A percentile compares a stretch with the other conserved stretches of the same genome.
phyloP scores from a whole-genome alignment of 2,113 vertebrate genomes.

The Phyllostomus hastatus region DNA sequence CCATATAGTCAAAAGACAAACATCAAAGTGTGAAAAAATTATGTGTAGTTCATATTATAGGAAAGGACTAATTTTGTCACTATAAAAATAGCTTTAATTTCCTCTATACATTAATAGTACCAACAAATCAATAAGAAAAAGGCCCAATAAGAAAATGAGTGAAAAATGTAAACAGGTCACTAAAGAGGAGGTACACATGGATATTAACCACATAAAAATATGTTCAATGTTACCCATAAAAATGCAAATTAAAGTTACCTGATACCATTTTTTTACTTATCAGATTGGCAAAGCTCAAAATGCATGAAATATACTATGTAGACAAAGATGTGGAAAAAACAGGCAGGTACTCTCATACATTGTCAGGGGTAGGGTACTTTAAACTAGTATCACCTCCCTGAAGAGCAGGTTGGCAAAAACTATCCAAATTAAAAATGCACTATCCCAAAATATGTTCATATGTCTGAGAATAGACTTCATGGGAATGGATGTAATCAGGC shows the following conservation, averaged over 20 bases:
- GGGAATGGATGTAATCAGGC: neutral
- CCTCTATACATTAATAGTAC: constrained; percentile 31
- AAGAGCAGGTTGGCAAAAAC: neutral
- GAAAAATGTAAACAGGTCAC: neutral
- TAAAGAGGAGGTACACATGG: neutral
- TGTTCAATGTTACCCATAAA: neutral
- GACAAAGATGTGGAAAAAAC: neutral
- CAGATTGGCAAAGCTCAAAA: constrained; percentile 34
- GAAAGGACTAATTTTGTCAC: neutral
- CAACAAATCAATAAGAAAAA: constrained; percentile 28
- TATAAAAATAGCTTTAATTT: constrained; percentile 25
- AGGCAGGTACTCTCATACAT: neutral
- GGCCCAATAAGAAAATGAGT: neutral
- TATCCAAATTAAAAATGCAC: constrained; percentile 10
- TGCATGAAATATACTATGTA: neutral
- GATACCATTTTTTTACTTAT: neutral
- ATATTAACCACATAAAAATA: constrained; percentile 17
- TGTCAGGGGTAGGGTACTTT: neutral
- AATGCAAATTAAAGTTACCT: constrained; percentile 36
- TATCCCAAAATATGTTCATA: neutral
- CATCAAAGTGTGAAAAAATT: constrained; percentile 15
- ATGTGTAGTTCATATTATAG: neutral
- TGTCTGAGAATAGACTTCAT: neutral
- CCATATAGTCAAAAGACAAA: constrained; percentile 19
- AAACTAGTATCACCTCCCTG: neutral